Evolutionary conservation across 2,888 invertebrate species (phyloP).

Genomic region (Agonopterix heracliana): DNA sequence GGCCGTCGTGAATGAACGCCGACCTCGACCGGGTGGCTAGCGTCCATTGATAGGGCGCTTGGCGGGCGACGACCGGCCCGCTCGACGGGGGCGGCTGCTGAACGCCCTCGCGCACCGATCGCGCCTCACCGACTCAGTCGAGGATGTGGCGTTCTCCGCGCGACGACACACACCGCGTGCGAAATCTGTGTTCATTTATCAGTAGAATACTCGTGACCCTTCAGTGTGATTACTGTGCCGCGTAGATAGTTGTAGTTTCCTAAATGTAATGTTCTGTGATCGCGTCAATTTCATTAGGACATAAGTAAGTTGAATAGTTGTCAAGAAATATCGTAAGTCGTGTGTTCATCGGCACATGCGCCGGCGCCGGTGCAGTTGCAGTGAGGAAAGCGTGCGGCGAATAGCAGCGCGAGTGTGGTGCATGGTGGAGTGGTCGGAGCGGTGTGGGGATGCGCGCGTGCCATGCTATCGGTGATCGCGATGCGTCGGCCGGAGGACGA

Average conservation of each 20-base stretch:
- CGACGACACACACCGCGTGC: slow-evolving; percentile 64
- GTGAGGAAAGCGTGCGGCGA: slow-evolving; percentile 10
- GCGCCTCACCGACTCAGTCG: slow-evolving; percentile 76
- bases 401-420: slow-evolving; percentile 39
- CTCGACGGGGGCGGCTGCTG: slow-evolving; percentile 62
- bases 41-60: slow-evolving; percentile 68
- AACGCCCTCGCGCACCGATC: slow-evolving; percentile 61
- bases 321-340: slow-evolving; percentile 17
- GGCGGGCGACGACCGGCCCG: slow-evolving; percentile 62
- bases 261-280: slow-evolving; percentile 68
- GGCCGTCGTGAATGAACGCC: slow-evolving; percentile 72
- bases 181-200: slow-evolving; percentile 72
- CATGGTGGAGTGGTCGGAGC: slow-evolving; percentile 47
- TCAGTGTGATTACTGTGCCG: slow-evolving; percentile 48
- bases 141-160: slow-evolving; percentile 70
- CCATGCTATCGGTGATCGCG: slow-evolving; percentile 80
- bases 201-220: slow-evolving; percentile 51
- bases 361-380: slow-evolving; percentile 22
- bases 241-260: slow-evolving; percentile 36
- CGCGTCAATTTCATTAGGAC: slow-evolving; percentile 58
- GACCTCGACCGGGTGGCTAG: slow-evolving; percentile 66
- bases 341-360: slow-evolving; percentile 27
- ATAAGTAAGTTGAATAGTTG: slow-evolving; percentile 40
- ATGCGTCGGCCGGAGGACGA: slow-evolving; percentile 86
- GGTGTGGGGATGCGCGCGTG: slow-evolving; percentile 70